These are phyloP conservation scores for Dicyrtoma fusca DNA, from an alignment of 2,888 invertebrate genomes.

Conservation along the genomic window DNA sequence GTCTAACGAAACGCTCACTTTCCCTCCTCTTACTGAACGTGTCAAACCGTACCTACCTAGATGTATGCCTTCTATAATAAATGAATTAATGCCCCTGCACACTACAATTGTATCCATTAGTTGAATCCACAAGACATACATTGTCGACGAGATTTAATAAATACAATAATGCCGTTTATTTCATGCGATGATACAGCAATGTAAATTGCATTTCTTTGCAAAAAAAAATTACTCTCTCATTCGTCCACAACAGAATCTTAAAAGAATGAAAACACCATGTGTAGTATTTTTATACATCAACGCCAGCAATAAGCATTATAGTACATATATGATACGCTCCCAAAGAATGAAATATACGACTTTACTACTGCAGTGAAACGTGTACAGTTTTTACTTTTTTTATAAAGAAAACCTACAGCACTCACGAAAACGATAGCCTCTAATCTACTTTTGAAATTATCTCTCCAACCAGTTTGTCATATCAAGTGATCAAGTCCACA, in stretches of 20 bases:
- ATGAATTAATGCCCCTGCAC: constrained; percentile 12
- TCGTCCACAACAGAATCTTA: constrained; percentile 3
- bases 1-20: constrained; percentile 10
- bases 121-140: constrained; percentile 24
- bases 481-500: not conserved
- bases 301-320: not conserved
- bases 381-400: not conserved
- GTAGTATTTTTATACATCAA: not conserved
- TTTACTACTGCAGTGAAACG: not conserved
- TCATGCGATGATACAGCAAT: constrained; percentile 23
- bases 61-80: constrained; percentile 12
- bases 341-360: not conserved
- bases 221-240: constrained; percentile 25
- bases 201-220: constrained; percentile 1
- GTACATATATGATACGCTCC: not conserved
- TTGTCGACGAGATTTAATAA: constrained; percentile 32
- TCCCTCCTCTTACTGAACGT: constrained; percentile 5
- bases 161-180: constrained; percentile 22
- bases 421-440: constrained; percentile 26
- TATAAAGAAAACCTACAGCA: constrained; percentile 1
- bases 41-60: not conserved
- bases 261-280: constrained; percentile 16
- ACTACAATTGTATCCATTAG: constrained; percentile 12
- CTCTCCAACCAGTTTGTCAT: not conserved
- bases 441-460: constrained; percentile 32